Evolutionary conservation across 2,797 vertebrate genomes (phyloP).

Genomic region (Gymnothorax reevesii): DNA sequence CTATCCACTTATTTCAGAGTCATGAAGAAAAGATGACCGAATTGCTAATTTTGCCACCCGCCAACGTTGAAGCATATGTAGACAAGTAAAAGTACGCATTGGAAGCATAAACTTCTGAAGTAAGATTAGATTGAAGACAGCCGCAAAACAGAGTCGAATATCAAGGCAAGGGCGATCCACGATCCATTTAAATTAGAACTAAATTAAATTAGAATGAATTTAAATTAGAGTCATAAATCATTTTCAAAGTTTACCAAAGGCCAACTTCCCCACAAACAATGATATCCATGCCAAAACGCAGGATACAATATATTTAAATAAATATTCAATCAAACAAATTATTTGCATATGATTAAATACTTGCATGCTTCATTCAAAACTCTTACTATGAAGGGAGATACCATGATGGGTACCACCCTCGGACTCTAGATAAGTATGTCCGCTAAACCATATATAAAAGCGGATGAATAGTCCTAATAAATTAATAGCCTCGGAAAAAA

Average conservation of each 20-base stretch:
- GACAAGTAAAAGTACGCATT: background rate
- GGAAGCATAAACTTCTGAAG: background rate
- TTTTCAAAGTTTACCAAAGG: background rate
- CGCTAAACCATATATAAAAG: background rate
- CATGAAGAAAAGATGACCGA: too few species aligned
- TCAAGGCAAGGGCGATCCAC: background rate
- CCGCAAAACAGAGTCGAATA: background rate
- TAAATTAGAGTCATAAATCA: background rate
- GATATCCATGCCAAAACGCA: background rate
- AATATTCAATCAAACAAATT: background rate
- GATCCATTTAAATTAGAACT: background rate
- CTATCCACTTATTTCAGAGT: too few species aligned
- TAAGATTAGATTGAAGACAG: background rate
- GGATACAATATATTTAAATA: background rate
- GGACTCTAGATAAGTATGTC: background rate
- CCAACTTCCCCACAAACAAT: background rate
- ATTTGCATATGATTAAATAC: background rate
- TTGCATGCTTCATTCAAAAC: background rate
- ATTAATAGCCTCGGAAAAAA: background rate
- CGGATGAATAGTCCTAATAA: background rate
- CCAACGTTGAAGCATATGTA: too few species aligned
- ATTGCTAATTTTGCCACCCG: too few species aligned
- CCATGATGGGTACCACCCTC: background rate
- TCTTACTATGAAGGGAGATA: background rate
- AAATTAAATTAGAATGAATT: background rate